Evolutionary conservation across 2,113 vertebrate species (phyloP), one percentile per base, ranked within the genome.

Genomic region (Aspidoscelis tigris): DNA sequence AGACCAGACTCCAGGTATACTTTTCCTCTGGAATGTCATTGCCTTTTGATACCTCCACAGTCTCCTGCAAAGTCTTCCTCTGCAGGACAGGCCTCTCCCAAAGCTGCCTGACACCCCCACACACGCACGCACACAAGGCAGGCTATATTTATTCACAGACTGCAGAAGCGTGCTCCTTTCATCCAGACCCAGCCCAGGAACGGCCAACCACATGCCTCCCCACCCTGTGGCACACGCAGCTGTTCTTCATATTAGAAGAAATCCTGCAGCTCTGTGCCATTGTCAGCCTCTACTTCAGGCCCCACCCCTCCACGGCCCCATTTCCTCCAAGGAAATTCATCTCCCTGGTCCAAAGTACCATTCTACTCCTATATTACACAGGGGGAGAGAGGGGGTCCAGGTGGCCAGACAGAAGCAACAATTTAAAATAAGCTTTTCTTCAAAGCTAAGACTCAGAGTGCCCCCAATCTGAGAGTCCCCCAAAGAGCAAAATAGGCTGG

Each of bases 271-370:
- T 41, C 21, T 53, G 43, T 33, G 24, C 58, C 26, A n/a, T 53
- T n/a, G 20, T 14, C 18, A 65, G 44, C 47, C 69, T 41, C n/a
- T 11, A 74, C 77, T 74, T 74, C 55, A 14, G 76, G 71, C 70
- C 64, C 77, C 83, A 80, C 83, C 83, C 66, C 47, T 80, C 44
- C 86, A 89, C 85, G 86, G 91, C 83, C 72, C 69, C 85, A 91
- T 88, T 91, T 92, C 87, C 75, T 72, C 85, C 76, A 71, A 33
- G 84, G 85, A 90, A 84, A 18, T 58, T 64, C 4, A 65, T 78
- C 26, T 24, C 3, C 16, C 58, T 44, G 8, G 69, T 80, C 87
- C 88, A 82, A 87, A 88, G 74, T 73, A 85, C 85, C 82, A 85
- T 82, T 80, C 89, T 84, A 65, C 14, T 12, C 21, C 33, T 77